Percentiles rank a stretch among this genome's conserved stretches.
phyloP scores from a whole-genome alignment of 2,888 invertebrate genomes.

The Julus scanicus region DNA sequence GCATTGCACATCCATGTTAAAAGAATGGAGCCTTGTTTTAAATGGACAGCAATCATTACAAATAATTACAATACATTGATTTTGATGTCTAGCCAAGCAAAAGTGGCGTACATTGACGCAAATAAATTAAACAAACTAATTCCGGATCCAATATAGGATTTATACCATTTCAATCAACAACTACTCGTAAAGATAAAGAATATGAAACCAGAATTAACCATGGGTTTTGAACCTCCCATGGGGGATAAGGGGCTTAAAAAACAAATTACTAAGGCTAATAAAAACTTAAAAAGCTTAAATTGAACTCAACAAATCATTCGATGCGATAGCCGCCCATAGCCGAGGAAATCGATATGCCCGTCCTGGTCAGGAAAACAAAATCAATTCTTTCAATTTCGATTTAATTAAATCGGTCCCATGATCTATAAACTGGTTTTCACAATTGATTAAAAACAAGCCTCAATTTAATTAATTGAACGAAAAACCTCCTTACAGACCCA shows the following conservation, averaged over 20 bases:
- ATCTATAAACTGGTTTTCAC: conserved; percentile 1
- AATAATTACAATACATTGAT: no score
- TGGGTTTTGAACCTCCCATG: background rate
- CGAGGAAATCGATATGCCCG: background rate
- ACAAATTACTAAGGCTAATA: background rate
- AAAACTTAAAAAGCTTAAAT: background rate
- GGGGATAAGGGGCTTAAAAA: background rate
- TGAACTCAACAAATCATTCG: background rate
- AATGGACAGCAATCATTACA: background rate
- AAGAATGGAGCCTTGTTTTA: background rate
- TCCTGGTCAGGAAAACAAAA: background rate
- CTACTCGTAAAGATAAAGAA: background rate
- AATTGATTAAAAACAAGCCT: background rate
- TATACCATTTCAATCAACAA: background rate
- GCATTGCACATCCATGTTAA: background rate
- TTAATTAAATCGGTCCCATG: background rate
- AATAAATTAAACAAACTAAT: no score
- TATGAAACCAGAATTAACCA: background rate
- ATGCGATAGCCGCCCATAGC: background rate
- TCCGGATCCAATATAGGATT: no score
- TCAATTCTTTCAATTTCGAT: background rate
- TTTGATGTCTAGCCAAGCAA: no score
- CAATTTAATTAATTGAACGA: conserved; percentile 1
- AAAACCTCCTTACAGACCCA: background rate
- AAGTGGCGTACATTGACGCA: no score